Percentiles rank a stretch among this genome's conserved stretches.
These are phyloP conservation scores for Pasiphila rectangulata DNA, from an alignment of 2,888 invertebrate genomes.

Conservation along the genomic window DNA sequence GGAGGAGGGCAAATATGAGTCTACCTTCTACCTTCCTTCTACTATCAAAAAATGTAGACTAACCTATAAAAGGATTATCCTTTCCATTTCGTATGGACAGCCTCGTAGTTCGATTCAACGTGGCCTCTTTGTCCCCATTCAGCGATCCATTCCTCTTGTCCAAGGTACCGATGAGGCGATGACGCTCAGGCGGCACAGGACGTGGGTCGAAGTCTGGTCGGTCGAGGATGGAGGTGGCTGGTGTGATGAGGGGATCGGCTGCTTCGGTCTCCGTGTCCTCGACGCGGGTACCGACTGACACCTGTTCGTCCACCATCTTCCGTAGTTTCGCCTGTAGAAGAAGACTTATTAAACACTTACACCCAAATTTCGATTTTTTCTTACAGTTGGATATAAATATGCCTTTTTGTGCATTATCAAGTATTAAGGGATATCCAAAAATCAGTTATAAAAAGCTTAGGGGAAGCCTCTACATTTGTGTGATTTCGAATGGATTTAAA, in stretches of 20 bases:
- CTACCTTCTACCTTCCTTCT: no score
- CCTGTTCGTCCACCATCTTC: conserved; percentile 95
- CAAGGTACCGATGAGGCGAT: conserved; percentile 68
- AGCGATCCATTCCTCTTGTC: conserved; percentile 72
- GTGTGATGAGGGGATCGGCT: conserved; percentile 78
- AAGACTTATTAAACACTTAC: conserved; percentile 1
- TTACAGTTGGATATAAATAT: no score
- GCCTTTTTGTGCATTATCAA: no score
- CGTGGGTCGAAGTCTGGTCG: conserved; percentile 60
- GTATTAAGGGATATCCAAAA: no score
- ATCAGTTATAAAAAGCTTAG: no score
- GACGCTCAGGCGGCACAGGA: conserved; percentile 66
- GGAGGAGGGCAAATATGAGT: no score
- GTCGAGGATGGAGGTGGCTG: conserved; percentile 70
- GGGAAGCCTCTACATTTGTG: no score
- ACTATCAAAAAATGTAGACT: no score
- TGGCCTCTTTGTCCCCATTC: conserved; percentile 70
- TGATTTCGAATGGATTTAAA: no score
- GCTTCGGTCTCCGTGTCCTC: conserved; percentile 78
- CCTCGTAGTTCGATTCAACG: conserved; percentile 64
- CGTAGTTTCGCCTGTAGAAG: conserved; percentile 86
- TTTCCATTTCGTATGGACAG: conserved; percentile 73
- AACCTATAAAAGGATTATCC: conserved; percentile 74
- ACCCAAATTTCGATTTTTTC: no score
- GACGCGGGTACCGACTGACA: conserved; percentile 83